Evolutionary conservation across 2,113 vertebrate species (phyloP).

Genomic region (Stigmatopora nigra): DNA sequence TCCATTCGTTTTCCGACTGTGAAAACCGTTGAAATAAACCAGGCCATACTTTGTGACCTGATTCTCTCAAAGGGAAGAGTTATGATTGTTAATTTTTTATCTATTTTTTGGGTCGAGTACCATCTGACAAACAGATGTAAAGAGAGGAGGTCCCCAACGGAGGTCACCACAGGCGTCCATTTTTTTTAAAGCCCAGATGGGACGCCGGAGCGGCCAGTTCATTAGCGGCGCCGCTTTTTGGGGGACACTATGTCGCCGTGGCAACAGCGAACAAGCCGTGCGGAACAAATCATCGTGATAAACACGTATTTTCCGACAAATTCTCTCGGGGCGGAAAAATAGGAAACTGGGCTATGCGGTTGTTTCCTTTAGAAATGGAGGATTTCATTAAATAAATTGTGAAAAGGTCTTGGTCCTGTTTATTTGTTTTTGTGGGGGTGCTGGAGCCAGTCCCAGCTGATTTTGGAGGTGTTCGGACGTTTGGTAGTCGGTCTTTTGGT

Average conservation of each 20-base stretch:
- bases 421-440: no score
- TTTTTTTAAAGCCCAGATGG: slow-evolving; percentile 10
- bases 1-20: neutral
- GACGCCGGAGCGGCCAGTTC: slow-evolving; percentile 41
- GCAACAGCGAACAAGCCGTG: slow-evolving; percentile 46
- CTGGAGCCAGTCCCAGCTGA: no score
- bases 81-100: neutral
- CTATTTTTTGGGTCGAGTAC: neutral
- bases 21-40: no score
- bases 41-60: neutral
- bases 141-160: neutral
- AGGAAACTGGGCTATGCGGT: no score
- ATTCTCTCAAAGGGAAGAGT: neutral
- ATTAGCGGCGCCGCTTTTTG: slow-evolving; percentile 50
- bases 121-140: neutral
- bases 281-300: no score
- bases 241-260: slow-evolving; percentile 7
- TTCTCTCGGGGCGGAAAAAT: no score
- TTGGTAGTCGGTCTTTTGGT: no score
- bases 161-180: neutral
- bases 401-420: no score
- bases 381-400: no score
- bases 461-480: no score
- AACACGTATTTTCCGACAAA: no score
- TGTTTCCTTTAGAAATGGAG: no score